A percentile compares a stretch with the other conserved stretches of the same genome.
These are phyloP conservation scores for Malurus melanocephalus DNA, from an alignment of 2,113 vertebrate genomes.

Conservation along the genomic window DNA sequence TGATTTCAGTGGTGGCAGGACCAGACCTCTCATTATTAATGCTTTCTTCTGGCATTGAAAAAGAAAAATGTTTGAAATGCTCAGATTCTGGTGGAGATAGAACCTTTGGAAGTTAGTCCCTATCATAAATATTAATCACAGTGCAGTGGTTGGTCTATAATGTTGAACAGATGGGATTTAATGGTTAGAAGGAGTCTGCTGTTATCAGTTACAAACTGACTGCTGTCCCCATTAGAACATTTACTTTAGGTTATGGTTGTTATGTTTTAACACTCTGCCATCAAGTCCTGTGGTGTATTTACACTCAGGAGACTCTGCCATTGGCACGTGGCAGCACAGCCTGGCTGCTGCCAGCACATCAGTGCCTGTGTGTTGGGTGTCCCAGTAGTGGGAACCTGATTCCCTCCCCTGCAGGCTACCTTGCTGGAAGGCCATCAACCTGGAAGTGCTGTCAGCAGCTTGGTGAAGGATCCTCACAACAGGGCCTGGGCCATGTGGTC, in stretches of 20 bases:
- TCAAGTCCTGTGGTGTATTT: neutral
- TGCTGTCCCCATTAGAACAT: neutral
- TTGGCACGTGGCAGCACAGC: neutral
- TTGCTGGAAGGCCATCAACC: neutral
- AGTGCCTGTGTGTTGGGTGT: neutral
- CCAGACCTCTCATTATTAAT: neutral
- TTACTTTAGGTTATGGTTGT: neutral
- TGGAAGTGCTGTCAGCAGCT: neutral
- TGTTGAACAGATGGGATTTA: constrained; percentile 6
- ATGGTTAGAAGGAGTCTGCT: neutral
- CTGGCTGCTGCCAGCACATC: neutral
- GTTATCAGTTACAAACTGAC: neutral
- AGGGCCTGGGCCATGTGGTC: neutral
- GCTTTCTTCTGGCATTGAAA: neutral
- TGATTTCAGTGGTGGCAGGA: neutral
- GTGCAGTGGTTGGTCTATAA: neutral
- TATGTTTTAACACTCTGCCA: neutral
- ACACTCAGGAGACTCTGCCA: neutral
- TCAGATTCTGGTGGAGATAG: neutral
- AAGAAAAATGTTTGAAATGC: neutral
- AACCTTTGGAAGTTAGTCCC: neutral
- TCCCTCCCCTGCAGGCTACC: neutral
- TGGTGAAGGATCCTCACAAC: neutral
- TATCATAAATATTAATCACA: constrained; percentile 1
- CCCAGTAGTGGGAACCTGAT: neutral